Percentiles rank a stretch among this genome's conserved stretches.
These are phyloP conservation scores for Malthinus seriepunctatus DNA, from an alignment of 2,888 invertebrate genomes.

Conservation along the genomic window DNA sequence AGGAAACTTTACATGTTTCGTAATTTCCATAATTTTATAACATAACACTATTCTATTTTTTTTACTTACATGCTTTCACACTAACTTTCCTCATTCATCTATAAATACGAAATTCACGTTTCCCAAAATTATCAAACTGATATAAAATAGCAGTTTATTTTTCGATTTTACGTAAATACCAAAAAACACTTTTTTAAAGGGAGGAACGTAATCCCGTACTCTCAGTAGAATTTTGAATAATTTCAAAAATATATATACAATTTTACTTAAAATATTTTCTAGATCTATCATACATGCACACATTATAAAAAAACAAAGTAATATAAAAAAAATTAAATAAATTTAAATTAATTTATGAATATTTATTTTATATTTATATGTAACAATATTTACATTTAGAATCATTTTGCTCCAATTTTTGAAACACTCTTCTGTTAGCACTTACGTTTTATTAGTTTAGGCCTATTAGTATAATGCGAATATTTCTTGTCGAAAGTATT, in stretches of 20 bases:
- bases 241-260: slow-evolving; percentile 48
- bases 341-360: slow-evolving; percentile 45
- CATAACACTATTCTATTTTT: slow-evolving; percentile 49
- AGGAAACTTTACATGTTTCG: slow-evolving; percentile 58
- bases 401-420: slow-evolving; percentile 51
- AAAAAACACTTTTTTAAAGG: slow-evolving; percentile 43
- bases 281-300: slow-evolving; percentile 46
- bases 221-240: slow-evolving; percentile 52
- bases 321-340: slow-evolving; percentile 15
- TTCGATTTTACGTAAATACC: slow-evolving; percentile 45
- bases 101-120: slow-evolving; percentile 40
- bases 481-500: slow-evolving; percentile 32
- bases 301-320: slow-evolving; percentile 33
- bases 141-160: slow-evolving; percentile 39
- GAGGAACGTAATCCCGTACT: slow-evolving; percentile 56
- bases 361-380: slow-evolving; percentile 51
- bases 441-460: slow-evolving; percentile 36
- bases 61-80: slow-evolving; percentile 34
- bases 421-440: slow-evolving; percentile 35
- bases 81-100: slow-evolving; percentile 31
- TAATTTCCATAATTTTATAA: slow-evolving; percentile 53
- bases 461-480: slow-evolving; percentile 40
- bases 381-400: slow-evolving; percentile 64
- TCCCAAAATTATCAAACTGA: slow-evolving; percentile 45
- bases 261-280: slow-evolving; percentile 43